Conservation (phyloP, 2,797 vertebrate species). For the Eospalax fontanierii region DNA sequence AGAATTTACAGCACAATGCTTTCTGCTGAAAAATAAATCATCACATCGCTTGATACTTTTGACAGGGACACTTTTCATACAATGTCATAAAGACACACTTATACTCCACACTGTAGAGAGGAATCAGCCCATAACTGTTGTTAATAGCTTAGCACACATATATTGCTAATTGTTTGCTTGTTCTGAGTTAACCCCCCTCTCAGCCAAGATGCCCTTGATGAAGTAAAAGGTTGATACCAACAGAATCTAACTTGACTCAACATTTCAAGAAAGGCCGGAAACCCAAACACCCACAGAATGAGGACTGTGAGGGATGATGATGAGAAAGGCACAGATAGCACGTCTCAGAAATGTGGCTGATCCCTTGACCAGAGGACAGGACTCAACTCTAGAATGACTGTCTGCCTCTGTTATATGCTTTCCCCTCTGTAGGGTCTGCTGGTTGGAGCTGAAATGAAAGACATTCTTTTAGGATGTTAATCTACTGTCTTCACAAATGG, state of each 20-base stretch:
- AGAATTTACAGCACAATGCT: conserved; percentile 3
- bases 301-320: background rate
- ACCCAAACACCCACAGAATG: background rate
- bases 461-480: background rate
- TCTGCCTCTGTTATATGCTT: background rate
- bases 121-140: background rate
- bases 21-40: conserved; percentile 42
- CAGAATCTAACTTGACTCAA: background rate
- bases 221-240: background rate
- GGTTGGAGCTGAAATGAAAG: background rate
- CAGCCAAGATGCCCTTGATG: background rate
- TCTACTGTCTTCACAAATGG: conserved; percentile 12
- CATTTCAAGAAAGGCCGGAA: background rate
- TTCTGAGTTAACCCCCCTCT: background rate
- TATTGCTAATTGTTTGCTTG: background rate
- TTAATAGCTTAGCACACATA: background rate
- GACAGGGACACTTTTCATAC: background rate
- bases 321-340: background rate
- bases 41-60: conserved; percentile 4
- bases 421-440: background rate
- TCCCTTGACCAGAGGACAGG: background rate
- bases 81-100: background rate
- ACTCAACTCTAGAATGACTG: background rate
- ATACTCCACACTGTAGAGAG: background rate
- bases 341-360: background rate